These are phyloP conservation scores for Anthonomus grandis DNA, from an alignment of 1,140 invertebrate species.

Conservation along the genomic window DNA sequence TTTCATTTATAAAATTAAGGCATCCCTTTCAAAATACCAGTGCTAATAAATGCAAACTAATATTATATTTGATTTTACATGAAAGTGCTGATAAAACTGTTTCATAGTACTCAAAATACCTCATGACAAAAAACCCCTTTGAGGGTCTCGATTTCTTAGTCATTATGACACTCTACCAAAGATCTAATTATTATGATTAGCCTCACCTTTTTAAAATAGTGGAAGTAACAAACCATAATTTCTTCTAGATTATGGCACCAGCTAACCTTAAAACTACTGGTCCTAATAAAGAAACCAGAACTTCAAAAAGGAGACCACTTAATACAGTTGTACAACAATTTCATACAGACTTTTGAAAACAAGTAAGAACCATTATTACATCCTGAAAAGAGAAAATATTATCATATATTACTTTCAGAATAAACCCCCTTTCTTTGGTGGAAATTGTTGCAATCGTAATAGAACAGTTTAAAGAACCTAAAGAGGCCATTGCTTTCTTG, in stretches of 20 bases:
- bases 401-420: constrained; percentile 61
- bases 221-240: too few relatives aligned
- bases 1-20: too few relatives aligned
- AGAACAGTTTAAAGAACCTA: constrained; percentile 75
- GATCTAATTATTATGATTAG: too few relatives aligned
- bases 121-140: too few relatives aligned
- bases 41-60: constrained; percentile 9
- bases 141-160: too few relatives aligned
- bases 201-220: too few relatives aligned
- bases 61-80: too few relatives aligned
- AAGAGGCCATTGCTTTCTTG: constrained; percentile 80
- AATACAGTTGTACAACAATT: constrained; percentile 86
- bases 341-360: constrained; percentile 90
- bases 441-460: constrained; percentile 82
- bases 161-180: too few relatives aligned
- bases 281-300: constrained; percentile 77
- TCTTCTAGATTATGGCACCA: constrained; percentile 92
- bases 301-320: constrained; percentile 77
- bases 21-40: too few relatives aligned
- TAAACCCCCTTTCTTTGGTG: constrained; percentile 88
- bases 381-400: constrained; percentile 31
- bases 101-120: too few relatives aligned
- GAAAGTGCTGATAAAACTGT: too few relatives aligned
- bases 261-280: constrained; percentile 79
- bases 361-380: constrained; percentile 75